phyloP scores from a whole-genome alignment of 2,113 vertebrate species.

The Ranitomeya imitator region DNA sequence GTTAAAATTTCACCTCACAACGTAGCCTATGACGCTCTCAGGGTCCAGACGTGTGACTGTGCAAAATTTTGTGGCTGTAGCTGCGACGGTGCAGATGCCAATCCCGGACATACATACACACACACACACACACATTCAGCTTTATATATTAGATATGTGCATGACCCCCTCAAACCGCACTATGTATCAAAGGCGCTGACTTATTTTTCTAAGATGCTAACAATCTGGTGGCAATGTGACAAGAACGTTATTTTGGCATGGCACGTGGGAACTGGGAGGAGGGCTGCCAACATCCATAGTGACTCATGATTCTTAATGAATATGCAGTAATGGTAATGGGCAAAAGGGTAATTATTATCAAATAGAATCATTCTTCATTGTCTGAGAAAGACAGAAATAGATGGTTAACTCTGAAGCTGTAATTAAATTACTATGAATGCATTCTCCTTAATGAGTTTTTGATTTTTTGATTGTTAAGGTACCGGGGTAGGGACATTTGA shows the following conservation, averaged over 20 bases:
- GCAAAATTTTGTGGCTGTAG: too few relatives aligned
- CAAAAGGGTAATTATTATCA: constrained; percentile 32
- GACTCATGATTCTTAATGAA: constrained; percentile 46
- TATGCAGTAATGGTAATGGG: constrained; percentile 39
- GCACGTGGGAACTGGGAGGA: constrained; percentile 32
- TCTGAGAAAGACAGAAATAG: constrained; percentile 18
- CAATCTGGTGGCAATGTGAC: constrained; percentile 6
- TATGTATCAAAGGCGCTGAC: neutral
- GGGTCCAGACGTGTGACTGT: too few relatives aligned
- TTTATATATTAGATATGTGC: too few relatives aligned
- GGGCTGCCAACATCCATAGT: constrained; percentile 27
- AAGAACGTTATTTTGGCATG: constrained; percentile 30
- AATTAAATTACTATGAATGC: constrained; percentile 15
- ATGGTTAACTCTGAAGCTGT: neutral
- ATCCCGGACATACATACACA: too few relatives aligned
- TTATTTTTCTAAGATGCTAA: constrained; percentile 20
- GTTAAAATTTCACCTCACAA: too few relatives aligned
- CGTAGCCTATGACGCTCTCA: too few relatives aligned
- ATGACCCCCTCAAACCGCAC: neutral
- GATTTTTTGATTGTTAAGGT: neutral
- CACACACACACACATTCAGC: too few relatives aligned
- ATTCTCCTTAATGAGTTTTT: neutral
- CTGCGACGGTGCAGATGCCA: too few relatives aligned
- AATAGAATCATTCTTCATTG: constrained; percentile 39
- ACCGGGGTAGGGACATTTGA: neutral